phyloP scores from a whole-genome alignment of 2,797 vertebrate genomes.

The Acrossocheilus fasciatus region DNA sequence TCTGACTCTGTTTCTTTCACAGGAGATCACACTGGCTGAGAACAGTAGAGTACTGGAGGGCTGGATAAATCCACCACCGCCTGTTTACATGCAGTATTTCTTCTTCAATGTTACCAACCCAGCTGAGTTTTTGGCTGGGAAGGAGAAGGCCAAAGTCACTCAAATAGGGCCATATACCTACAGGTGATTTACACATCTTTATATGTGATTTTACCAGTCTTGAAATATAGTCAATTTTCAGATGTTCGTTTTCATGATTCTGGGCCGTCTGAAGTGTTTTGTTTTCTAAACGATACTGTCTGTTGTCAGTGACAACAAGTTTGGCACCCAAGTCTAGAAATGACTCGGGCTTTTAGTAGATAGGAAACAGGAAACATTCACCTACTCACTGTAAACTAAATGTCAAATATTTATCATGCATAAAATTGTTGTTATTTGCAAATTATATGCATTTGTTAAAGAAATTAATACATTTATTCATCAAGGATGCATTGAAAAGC shows the following conservation, averaged over 20 bases:
- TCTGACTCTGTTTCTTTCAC: constrained; percentile 30
- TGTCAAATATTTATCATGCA: background rate
- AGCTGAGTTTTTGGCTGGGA: constrained; percentile 75
- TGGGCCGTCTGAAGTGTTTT: background rate
- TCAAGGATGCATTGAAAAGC: too few relatives aligned
- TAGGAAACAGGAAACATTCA: constrained; percentile 13
- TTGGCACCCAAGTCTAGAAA: constrained; percentile 12
- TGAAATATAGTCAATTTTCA: background rate
- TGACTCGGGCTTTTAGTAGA: constrained; percentile 16
- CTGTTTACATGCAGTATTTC: constrained; percentile 87
- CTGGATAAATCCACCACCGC: constrained; percentile 85
- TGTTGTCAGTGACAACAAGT: constrained; percentile 10
- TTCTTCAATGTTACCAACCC: constrained; percentile 86
- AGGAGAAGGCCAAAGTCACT: constrained; percentile 73
- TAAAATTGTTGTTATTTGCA: background rate
- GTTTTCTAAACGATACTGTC: background rate
- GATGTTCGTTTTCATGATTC: background rate
- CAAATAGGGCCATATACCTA: constrained; percentile 86
- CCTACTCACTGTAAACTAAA: background rate
- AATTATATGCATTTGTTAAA: background rate
- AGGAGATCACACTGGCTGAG: constrained; percentile 82
- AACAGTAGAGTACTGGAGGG: constrained; percentile 78
- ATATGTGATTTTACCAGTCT: background rate
- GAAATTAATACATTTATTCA: background rate
- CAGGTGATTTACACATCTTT: constrained; percentile 69